Evolutionary conservation across 2,797 vertebrate genomes (phyloP).

Genomic region (Danio tinwini): DNA sequence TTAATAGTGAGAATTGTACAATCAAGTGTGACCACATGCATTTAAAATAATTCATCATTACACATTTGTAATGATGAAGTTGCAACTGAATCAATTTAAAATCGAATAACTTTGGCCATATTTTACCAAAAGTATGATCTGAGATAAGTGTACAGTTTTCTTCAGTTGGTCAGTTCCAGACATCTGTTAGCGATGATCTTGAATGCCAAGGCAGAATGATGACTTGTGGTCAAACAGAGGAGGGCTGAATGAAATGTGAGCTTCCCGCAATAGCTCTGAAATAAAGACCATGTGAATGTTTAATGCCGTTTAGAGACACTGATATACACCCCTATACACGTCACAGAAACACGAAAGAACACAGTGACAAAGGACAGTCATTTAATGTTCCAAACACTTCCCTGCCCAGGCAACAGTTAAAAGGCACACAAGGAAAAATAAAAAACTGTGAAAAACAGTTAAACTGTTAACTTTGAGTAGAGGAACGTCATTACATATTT

Average conservation of each 20-base stretch:
- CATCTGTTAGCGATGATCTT: conserved; percentile 41
- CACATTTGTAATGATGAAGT: too few relatives aligned
- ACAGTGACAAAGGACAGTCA: conserved; percentile 34
- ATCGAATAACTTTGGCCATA: too few relatives aligned
- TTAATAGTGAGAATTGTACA: too few relatives aligned
- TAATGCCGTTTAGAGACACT: conserved; percentile 54
- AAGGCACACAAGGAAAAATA: not conserved
- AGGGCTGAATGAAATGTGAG: conserved; percentile 55
- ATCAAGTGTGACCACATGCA: not conserved
- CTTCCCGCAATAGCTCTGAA: conserved; percentile 50
- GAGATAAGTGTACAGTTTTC: not conserved
- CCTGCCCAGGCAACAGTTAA: not conserved
- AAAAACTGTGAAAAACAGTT: not conserved
- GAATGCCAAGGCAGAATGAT: conserved; percentile 19
- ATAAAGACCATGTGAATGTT: conserved; percentile 61
- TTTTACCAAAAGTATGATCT: too few relatives aligned
- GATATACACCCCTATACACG: conserved; percentile 42
- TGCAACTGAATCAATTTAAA: too few relatives aligned
- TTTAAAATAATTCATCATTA: too few relatives aligned
- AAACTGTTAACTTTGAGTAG: not conserved
- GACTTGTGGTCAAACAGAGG: conserved; percentile 43
- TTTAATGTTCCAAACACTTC: not conserved
- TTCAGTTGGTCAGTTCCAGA: conserved; percentile 23
- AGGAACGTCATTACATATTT: not conserved
- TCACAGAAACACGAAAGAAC: conserved; percentile 40